Conservation (phyloP, 1,140 invertebrate genomes). For the Meloidogyne exigua region DNA sequence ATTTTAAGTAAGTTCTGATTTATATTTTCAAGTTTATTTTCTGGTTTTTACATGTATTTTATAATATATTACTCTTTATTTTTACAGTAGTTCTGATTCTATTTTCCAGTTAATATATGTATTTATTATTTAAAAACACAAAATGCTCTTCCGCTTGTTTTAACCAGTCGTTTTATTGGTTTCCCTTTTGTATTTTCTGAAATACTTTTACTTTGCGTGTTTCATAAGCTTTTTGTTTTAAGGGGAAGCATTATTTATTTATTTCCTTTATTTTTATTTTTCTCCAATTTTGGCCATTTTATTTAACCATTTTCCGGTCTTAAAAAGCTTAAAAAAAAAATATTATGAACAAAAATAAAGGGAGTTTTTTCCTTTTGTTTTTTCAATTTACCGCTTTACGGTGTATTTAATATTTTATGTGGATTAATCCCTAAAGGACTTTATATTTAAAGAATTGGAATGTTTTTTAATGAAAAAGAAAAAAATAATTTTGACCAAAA, state of each 20-base stretch:
- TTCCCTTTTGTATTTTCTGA: slow-evolving; percentile 1
- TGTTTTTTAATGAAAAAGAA: not conserved
- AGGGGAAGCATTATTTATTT: too few species aligned
- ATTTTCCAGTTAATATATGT: not conserved
- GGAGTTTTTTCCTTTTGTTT: not conserved
- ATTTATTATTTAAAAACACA: slow-evolving; percentile 6
- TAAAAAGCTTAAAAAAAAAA: not conserved
- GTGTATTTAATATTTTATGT: not conserved
- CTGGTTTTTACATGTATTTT: too few species aligned
- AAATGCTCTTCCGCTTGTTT: not conserved
- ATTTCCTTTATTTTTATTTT: not conserved
- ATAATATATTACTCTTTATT: too few species aligned
- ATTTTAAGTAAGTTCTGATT: not conserved
- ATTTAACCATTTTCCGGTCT: slow-evolving; percentile 9
- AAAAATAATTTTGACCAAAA: not conserved
- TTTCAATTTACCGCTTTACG: not conserved
- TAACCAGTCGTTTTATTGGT: slow-evolving; percentile 2
- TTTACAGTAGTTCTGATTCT: not conserved
- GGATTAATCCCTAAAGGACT: not conserved
- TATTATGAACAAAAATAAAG: not conserved
- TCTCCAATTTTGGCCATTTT: slow-evolving; percentile 5
- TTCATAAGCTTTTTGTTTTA: not conserved
- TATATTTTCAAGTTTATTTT: not conserved
- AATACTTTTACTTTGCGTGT: not conserved
- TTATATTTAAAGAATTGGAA: too few species aligned